A percentile compares a stretch with the other conserved stretches of the same genome.
Conservation (phyloP, 2,888 invertebrate genomes). For the Idaea aversata region DNA sequence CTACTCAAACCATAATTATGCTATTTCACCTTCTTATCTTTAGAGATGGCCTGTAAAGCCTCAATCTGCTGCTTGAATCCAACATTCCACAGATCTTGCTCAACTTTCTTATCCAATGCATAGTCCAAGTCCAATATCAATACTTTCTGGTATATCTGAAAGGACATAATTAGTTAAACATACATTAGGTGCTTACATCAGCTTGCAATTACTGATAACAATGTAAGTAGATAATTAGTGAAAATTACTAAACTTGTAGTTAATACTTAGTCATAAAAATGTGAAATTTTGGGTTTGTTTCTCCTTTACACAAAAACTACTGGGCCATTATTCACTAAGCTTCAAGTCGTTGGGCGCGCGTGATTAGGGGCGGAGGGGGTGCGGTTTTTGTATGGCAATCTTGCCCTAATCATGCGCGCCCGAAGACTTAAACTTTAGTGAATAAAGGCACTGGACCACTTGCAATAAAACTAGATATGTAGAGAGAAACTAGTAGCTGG, state of each 20-base stretch:
- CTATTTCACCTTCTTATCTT: conserved; percentile 85
- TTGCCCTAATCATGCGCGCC: too few species aligned
- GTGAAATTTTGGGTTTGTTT: neutral
- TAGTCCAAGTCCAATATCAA: conserved; percentile 90
- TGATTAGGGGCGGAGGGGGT: too few species aligned
- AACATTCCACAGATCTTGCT: conserved; percentile 93
- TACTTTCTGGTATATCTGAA: conserved; percentile 85
- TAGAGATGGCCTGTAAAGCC: conserved; percentile 86
- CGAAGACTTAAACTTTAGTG: too few species aligned
- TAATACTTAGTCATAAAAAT: neutral
- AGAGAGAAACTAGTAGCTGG: neutral
- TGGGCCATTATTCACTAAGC: too few species aligned
- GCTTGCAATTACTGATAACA: neutral
- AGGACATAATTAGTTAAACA: conserved; percentile 21
- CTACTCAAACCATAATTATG: conserved; percentile 1
- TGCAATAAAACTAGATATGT: neutral
- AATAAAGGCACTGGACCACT: too few species aligned
- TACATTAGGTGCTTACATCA: neutral
- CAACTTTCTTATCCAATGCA: conserved; percentile 93
- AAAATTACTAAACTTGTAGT: neutral
- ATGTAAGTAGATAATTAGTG: neutral
- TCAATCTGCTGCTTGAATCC: conserved; percentile 94
- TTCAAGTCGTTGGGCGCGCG: too few species aligned
- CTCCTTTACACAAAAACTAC: neutral
- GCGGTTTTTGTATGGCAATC: too few species aligned